Conservation (phyloP, 2,797 vertebrate genomes). For the Huso huso region DNA sequence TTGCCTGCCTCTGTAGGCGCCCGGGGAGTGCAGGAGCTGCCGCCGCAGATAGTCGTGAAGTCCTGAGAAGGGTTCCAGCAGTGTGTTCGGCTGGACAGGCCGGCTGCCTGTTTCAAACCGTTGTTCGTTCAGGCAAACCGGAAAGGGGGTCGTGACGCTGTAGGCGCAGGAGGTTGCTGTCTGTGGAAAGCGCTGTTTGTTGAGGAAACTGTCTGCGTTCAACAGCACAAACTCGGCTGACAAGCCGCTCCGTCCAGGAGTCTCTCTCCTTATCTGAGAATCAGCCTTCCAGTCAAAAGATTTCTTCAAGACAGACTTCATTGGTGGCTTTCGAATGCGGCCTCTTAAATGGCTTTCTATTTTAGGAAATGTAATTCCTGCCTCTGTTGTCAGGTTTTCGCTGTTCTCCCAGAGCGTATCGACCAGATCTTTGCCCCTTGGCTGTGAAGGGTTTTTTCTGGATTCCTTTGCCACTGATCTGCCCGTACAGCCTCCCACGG, state of each 20-base stretch:
- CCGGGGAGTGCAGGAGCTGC: constrained; percentile 24
- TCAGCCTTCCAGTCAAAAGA: constrained; percentile 8
- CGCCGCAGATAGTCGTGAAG: constrained; percentile 27
- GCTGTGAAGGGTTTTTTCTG: background rate
- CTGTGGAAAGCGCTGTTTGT: background rate
- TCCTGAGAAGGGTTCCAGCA: constrained; percentile 25
- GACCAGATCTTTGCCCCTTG: background rate
- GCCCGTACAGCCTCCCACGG: background rate
- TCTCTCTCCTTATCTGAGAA: constrained; percentile 2
- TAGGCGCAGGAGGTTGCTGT: constrained; percentile 18
- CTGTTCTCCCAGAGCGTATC: background rate
- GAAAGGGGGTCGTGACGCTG: too few relatives aligned
- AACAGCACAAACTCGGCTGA: background rate
- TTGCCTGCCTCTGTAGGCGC: constrained; percentile 4
- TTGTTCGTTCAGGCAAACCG: too few relatives aligned
- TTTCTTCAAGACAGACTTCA: constrained; percentile 22
- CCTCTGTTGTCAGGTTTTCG: constrained; percentile 6
- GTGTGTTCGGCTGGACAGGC: constrained; percentile 3
- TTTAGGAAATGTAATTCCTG: constrained; percentile 5
- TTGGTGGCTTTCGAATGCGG: constrained; percentile 10
- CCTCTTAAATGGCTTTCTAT: background rate
- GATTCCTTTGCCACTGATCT: background rate
- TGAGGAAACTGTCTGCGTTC: constrained; percentile 1
- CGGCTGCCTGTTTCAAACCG: constrained; percentile 15
- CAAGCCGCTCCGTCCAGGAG: background rate